Evolutionary conservation across 2,797 vertebrate species (phyloP).

Genomic region (Phalanger gymnotis): DNA sequence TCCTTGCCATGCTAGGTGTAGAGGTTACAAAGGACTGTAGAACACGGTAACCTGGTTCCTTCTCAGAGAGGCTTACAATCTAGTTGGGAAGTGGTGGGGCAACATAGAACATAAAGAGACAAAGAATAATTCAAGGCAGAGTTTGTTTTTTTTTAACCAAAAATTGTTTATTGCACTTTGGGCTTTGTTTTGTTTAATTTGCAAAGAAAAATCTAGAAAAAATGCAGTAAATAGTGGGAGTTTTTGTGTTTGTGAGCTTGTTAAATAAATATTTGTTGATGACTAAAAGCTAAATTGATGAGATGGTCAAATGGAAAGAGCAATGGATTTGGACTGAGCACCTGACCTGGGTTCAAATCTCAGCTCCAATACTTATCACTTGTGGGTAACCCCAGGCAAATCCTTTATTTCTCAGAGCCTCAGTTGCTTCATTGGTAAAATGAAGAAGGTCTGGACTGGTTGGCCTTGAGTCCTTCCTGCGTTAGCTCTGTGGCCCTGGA

Average conservation of each 20-base stretch:
- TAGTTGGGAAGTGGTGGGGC: background rate
- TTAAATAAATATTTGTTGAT: background rate
- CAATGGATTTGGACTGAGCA: background rate
- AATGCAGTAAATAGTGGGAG: background rate
- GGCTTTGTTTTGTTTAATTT: background rate
- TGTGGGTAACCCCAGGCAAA: background rate
- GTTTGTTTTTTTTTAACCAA: background rate
- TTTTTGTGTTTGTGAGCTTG: background rate
- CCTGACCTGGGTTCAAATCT: background rate
- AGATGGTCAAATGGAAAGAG: background rate
- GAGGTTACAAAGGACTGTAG: background rate
- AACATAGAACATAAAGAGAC: conserved; percentile 36
- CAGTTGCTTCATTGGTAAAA: background rate
- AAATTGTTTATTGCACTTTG: background rate
- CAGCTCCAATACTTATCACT: background rate
- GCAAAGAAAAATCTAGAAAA: background rate
- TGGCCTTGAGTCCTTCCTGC: background rate
- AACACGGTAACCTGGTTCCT: background rate
- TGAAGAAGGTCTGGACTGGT: background rate
- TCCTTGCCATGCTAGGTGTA: background rate
- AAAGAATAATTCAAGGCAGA: background rate
- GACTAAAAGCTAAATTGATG: background rate
- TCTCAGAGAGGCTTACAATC: background rate
- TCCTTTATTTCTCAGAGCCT: background rate
- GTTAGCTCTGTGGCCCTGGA: background rate